These are phyloP conservation scores for Drosophila lacicola DNA, from an alignment of 2,888 invertebrate species.

Conservation along the genomic window DNA sequence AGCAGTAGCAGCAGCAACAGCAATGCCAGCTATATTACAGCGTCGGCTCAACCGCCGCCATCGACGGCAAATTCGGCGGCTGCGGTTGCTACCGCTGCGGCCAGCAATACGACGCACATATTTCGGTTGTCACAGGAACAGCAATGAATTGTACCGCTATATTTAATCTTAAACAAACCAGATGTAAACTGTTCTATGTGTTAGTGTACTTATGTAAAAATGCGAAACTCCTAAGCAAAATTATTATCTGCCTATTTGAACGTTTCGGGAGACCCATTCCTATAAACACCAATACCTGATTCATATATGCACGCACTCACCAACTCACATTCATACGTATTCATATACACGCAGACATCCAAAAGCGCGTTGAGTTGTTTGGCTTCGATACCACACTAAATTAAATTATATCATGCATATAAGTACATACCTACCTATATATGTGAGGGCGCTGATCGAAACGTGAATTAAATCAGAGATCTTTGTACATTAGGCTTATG, in stretches of 20 bases:
- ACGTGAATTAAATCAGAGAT: constrained; percentile 61
- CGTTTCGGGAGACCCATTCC: constrained; percentile 42
- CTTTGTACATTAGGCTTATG: constrained; percentile 74
- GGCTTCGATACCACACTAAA: constrained; percentile 32
- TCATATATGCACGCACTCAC: constrained; percentile 2
- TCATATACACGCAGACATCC: constrained; percentile 36
- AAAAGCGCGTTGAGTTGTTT: constrained; percentile 32
- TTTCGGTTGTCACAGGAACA: constrained; percentile 78
- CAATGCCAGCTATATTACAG: constrained; percentile 54
- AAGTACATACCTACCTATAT: constrained; percentile 28
- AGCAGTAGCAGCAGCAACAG: constrained; percentile 41
- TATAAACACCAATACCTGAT: constrained; percentile 25
- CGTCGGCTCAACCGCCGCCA: constrained; percentile 64
- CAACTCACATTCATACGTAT: constrained; percentile 8
- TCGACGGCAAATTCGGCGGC: constrained; percentile 73
- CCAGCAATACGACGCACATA: constrained; percentile 79
- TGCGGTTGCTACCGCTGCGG: constrained; percentile 81
- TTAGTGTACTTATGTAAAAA: constrained; percentile 82
- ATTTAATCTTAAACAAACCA: constrained; percentile 39
- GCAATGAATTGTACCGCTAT: constrained; percentile 52
- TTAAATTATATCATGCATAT: constrained; percentile 51
- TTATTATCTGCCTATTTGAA: constrained; percentile 37
- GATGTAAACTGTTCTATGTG: constrained; percentile 60
- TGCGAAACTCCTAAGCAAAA: constrained; percentile 49
- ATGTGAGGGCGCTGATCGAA: constrained; percentile 45